These are phyloP conservation scores for Myotis brandtii DNA, from an alignment of 2,113 vertebrate genomes.

Conservation along the genomic window DNA sequence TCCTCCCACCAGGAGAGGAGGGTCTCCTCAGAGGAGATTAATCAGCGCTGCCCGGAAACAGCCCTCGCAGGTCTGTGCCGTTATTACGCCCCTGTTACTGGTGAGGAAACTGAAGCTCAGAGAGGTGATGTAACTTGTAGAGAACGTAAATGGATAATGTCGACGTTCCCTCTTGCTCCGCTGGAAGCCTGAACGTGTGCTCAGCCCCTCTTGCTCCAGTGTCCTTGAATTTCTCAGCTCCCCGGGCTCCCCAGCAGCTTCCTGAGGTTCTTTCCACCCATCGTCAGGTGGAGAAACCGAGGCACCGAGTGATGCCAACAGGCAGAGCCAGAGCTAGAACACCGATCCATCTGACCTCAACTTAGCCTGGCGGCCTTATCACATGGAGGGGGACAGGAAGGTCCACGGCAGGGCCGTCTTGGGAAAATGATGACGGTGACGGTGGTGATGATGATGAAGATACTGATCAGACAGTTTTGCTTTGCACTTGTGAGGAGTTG, in stretches of 20 bases:
- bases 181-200: too few species aligned
- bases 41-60: fast-evolving
- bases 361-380: background rate
- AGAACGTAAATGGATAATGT: background rate
- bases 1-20: background rate
- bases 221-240: background rate
- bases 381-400: background rate
- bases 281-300: background rate
- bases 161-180: background rate
- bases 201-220: background rate
- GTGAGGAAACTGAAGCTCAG: background rate
- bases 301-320: background rate
- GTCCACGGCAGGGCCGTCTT: background rate
- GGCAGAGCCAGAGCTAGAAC: background rate
- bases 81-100: background rate
- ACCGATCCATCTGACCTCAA: background rate
- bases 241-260: background rate
- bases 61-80: background rate
- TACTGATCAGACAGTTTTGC: background rate
- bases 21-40: background rate
- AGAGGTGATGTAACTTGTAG: background rate
- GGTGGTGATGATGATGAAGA: too few species aligned
- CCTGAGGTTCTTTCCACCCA: background rate
- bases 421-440: background rate
- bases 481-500: background rate